Evolutionary conservation across 1,140 invertebrate genomes (phyloP), one percentile per base, ranked within the genome.

Genomic region (Leptinotarsa lineolata): DNA sequence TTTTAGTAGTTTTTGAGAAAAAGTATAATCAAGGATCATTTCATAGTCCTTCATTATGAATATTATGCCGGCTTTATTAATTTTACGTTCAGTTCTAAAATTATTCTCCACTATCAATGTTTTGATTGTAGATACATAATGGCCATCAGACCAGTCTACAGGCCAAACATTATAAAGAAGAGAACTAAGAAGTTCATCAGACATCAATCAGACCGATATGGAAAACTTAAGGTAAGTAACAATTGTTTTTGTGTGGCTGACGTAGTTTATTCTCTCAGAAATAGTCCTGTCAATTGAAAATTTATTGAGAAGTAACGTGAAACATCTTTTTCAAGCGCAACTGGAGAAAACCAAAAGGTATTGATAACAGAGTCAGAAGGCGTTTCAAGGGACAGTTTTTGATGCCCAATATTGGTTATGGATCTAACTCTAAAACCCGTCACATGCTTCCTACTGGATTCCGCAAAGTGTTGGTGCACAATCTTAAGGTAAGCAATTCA

Each of bases 331-430:
- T 39, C 2, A 39, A 93, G 91, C 86, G 90, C 74, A 95, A 92
- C 88, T 97, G 95, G 95, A 89, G 95, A 79, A 97, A 95, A 87
- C 95, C 95, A 0, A 95, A 95, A 85, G 82, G 98, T 97, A 99
- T 99, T 89, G 98, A 99, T 87, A 99, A 99, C 91, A 92, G 97
- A 88, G 97, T 99, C 12, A 91, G 98, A 78, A 93, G 98, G 83
- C 90, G 97, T 78, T 99, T 99, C 88, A 99, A 99, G 92, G 98
- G 98, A 24, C 96, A 99, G 84, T 97, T 94, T 84, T 88, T 96
- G 86, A 99, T 99, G 98, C 98, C 98, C 60, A 97, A 94, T 83
- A 98, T 99, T 88, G 98, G 98, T 92, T 99, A 99, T 86, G 97
- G 98, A 82, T 96, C 95, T 77, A 94, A 93, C 84, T 94, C 95